Percentiles rank a stretch among this genome's conserved stretches.
phyloP scores from a whole-genome alignment of 2,113 vertebrate species.

The Heliornis fulica region DNA sequence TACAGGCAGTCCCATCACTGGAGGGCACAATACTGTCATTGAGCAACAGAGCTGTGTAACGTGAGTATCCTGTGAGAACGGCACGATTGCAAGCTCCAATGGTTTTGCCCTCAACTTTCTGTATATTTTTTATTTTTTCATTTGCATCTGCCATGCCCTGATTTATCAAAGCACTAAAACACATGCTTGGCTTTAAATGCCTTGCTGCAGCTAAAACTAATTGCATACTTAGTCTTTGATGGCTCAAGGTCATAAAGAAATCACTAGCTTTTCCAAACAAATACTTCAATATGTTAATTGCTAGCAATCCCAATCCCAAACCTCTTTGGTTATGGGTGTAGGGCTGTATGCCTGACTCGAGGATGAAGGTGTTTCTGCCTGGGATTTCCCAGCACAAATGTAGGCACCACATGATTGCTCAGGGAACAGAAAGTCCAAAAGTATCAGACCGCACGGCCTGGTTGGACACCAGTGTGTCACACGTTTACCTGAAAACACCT shows the following conservation, averaged over 20 bases:
- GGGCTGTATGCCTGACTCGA: not conserved
- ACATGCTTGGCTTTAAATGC: conserved; percentile 50
- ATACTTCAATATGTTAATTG: conserved; percentile 42
- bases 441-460: not conserved
- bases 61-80: not conserved
- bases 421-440: not conserved
- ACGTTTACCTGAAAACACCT: not conserved
- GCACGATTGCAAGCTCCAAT: not conserved
- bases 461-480: rapidly evolving
- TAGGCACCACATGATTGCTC: not conserved
- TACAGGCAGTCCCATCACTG: not conserved
- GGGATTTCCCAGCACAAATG: not conserved
- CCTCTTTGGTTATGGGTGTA: not conserved
- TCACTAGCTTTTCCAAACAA: conserved; percentile 49
- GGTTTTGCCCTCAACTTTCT: not conserved
- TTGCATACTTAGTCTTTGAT: conserved; percentile 42
- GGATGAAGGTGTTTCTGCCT: not conserved
- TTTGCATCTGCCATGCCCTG: conserved; percentile 26
- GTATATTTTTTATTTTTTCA: conserved; percentile 40
- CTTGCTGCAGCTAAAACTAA: conserved; percentile 29
- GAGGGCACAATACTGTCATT: no score
- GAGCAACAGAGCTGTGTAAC: not conserved
- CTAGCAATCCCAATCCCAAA: not conserved
- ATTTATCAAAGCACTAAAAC: conserved; percentile 52
- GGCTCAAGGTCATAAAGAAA: conserved; percentile 58